Base-by-base conservation (phyloP, 2,888 invertebrate genomes). In the Pachydiplax longipennis region DNA sequence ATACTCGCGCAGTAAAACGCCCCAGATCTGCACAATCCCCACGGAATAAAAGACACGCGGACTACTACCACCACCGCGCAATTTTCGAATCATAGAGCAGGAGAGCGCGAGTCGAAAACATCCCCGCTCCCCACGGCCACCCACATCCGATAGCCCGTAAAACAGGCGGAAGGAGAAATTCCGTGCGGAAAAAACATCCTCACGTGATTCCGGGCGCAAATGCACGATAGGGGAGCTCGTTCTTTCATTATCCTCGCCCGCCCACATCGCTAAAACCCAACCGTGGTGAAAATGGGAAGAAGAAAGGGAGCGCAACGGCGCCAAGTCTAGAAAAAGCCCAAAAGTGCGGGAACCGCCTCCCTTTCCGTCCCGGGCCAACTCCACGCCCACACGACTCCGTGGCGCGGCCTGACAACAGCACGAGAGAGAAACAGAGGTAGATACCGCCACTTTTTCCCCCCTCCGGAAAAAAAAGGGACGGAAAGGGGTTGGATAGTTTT, bases 361-460 rank as follows among this genome's bases (percentile, higher is more conserved):
- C 13, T 13, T n/a, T 13, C 58, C 65, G 35, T 31, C 53, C 61
- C 35, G 15, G 31, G 25, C 87, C 31, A 31, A n/a, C 35, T 87
- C 37, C 87, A 87, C 87, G 87, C 87, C 87, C 87, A 87, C 87
- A 87, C 61, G 87, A 87, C 87, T 61, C 61, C 18, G 87, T 37
- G 87, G 87, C 87, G 87, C 87, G 31, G 83, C 87, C 87, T 15
- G 35, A n/a, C n/a, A n/a, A n/a, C n/a, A n/a, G 25, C 31, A 31
- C 73, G 73, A 73, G 12, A 25, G n/a, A 25, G 73, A 73, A 25
- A 25, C 25, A 25, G 12, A 25, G 25, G n/a, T 25, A 31, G 73
- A 25, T 0, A 31, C 25, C 31, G 73, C 13, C 25, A 1, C 13
- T 25, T 73, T 73, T 73, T n/a, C n/a, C 73, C 25, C 31, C 12